Evolutionary conservation across 2,888 invertebrate genomes (phyloP).

Genomic region (Nasonovia ribisnigri): DNA sequence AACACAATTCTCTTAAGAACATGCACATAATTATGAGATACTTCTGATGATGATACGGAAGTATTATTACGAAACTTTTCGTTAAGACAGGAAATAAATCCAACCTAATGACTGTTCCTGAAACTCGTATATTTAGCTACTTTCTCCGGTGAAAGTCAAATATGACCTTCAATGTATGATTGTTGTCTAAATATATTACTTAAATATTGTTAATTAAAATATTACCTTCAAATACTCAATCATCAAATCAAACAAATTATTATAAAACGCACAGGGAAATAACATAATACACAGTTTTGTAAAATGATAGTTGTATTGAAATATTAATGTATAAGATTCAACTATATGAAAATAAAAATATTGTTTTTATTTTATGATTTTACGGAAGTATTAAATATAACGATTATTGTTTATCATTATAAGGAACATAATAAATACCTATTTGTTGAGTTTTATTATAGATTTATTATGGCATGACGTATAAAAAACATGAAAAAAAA

Average conservation of each 20-base stretch:
- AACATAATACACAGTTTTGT: background rate
- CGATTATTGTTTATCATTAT: background rate
- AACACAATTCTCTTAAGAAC: background rate
- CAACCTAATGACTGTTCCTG: background rate
- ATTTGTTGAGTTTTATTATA: background rate
- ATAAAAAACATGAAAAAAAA: background rate
- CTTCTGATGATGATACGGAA: slow-evolving; percentile 41
- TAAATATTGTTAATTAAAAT: background rate
- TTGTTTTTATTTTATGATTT: background rate
- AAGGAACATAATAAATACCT: background rate
- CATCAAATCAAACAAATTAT: background rate
- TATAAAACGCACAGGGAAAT: background rate
- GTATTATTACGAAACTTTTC: slow-evolving; percentile 35
- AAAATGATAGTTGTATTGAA: background rate
- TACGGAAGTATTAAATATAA: background rate
- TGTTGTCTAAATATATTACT: background rate
- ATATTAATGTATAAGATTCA: background rate
- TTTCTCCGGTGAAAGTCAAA: slow-evolving; percentile 60
- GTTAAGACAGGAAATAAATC: slow-evolving; percentile 41
- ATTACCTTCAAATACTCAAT: background rate
- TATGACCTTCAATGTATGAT: slow-evolving; percentile 29
- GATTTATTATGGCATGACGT: background rate
- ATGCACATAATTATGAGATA: slow-evolving; percentile 8
- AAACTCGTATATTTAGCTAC: slow-evolving; percentile 49
- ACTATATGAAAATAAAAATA: background rate